phyloP scores from a whole-genome alignment of 2,113 vertebrate species.

The Zingel zingel region DNA sequence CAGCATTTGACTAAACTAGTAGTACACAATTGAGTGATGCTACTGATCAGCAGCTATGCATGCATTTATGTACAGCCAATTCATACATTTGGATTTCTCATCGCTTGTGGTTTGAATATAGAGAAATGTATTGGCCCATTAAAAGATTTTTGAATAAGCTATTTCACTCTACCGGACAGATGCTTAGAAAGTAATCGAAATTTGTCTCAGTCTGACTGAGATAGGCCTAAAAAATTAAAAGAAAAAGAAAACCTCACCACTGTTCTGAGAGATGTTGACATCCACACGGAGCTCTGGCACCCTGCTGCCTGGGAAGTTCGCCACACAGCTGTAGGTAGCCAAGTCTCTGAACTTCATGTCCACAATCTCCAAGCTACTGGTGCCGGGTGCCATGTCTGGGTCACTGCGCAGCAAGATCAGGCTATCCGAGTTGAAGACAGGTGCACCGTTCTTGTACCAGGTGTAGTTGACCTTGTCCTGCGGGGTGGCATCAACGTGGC shows the following conservation, averaged over 20 bases:
- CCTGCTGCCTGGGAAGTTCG: constrained; percentile 91
- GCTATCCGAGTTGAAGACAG: constrained; percentile 89
- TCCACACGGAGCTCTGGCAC: constrained; percentile 93
- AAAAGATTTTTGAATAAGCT: neutral
- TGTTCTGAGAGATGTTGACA: constrained; percentile 98
- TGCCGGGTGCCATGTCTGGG: constrained; percentile 92
- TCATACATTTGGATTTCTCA: neutral
- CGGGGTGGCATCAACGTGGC: constrained; percentile 96
- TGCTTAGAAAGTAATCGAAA: neutral
- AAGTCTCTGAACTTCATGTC: constrained; percentile 97
- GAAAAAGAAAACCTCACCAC: constrained; percentile 85
- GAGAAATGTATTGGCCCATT: neutral
- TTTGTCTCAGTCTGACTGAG: neutral
- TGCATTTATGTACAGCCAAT: neutral
- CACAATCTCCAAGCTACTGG: constrained; percentile 96
- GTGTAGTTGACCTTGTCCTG: constrained; percentile 98
- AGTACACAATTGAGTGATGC: neutral
- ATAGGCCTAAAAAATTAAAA: neutral
- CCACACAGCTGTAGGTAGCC: constrained; percentile 94
- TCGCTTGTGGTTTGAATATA: neutral
- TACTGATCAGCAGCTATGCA: neutral
- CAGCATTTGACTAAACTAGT: neutral
- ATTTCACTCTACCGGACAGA: neutral
- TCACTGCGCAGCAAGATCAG: constrained; percentile 94
- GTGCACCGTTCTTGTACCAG: constrained; percentile 95